These are phyloP conservation scores for Diogma glabrata DNA, from an alignment of 2,888 invertebrate genomes.

Conservation along the genomic window DNA sequence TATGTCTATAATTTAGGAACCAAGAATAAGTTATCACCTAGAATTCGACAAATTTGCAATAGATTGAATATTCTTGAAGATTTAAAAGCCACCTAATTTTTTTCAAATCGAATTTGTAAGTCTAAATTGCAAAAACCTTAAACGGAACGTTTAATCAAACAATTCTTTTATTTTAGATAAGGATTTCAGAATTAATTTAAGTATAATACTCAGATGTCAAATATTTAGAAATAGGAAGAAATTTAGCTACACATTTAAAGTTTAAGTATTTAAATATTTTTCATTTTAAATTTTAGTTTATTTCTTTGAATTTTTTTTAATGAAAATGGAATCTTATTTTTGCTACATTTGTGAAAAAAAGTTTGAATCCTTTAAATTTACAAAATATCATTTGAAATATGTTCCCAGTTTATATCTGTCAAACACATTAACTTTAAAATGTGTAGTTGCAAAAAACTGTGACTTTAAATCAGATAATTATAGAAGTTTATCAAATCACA, in stretches of 20 bases:
- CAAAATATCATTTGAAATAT: too few species aligned
- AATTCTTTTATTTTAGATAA: too few species aligned
- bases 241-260: background rate
- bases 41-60: background rate
- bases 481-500: background rate
- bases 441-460: background rate
- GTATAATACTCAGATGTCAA: too few species aligned
- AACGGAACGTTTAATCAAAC: too few species aligned
- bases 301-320: background rate
- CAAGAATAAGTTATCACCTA: background rate
- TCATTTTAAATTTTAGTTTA: background rate
- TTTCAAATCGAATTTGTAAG: too few species aligned
- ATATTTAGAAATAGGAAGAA: too few species aligned
- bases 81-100: background rate
- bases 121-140: too few species aligned
- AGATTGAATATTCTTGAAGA: background rate
- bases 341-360: background rate
- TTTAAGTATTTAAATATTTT: background rate
- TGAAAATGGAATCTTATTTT: background rate
- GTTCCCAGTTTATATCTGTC: background rate
- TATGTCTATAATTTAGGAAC: background rate
- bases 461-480: background rate
- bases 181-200: too few species aligned
- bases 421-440: background rate
- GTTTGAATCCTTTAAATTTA: background rate